Evolutionary conservation across 2,797 vertebrate genomes (phyloP), one percentile per base, ranked within the genome.

Genomic region (Tarsius wallacei): DNA sequence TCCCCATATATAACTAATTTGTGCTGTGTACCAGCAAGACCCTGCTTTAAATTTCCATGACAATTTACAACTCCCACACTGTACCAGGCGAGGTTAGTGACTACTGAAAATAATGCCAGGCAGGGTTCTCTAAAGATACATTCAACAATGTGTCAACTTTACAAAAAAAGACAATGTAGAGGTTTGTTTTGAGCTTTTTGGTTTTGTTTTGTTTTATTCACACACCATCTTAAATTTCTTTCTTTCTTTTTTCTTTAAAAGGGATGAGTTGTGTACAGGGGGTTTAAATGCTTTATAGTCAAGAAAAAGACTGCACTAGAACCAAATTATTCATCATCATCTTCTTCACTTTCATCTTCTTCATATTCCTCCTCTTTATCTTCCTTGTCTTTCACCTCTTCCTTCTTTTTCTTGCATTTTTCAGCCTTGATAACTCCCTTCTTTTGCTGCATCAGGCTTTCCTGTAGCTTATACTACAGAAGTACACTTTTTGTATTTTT

Each of bases 71-170:
- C 49, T n/a, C 99, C 99, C 99, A 97, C 98, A 99, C 99, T 99
- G 99, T 99, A 99, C 99, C 99, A 99, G 99, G 99, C 98, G 99
- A 99, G 99, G 99, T 99, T 99, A 99, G 99, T 99, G 99, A 99
- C 99, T 99, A 99, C 98, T 99, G 99, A 99, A 99, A 96, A 99
- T 99, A 99, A 99, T 99, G 99, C 99, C 98, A 99, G 99, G 98
- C 98, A 99, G 98, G 98, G 98, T 98, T 99, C 98, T 98, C 99
- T 99, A 99, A 99, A 99, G 98, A 99, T 99, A 99, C 99, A 99
- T 99, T 99, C 99, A 99, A 99, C 99, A 99, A 99, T 99, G 98
- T 99, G 99, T 99, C 99, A 99, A 99, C 99, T 99, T 99, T 99
- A 99, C 99, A 99, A 99, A 99, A 99, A 99, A 99, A 98, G 31